A percentile compares a stretch with the other conserved stretches of the same genome.
Conservation (phyloP, 2,888 invertebrate species). For the Acleris emargana region DNA sequence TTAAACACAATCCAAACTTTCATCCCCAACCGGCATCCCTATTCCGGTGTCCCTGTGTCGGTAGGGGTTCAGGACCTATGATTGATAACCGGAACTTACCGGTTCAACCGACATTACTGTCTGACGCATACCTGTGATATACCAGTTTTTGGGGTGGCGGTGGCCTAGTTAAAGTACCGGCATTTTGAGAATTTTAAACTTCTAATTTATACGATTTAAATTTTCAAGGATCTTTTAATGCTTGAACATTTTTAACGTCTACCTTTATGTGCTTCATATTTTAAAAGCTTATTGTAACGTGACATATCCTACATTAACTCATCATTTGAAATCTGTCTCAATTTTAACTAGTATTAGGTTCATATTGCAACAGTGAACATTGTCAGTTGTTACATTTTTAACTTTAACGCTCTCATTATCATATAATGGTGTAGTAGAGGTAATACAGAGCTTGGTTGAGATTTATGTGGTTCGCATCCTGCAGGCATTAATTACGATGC, state of each 20-base stretch:
- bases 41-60: not conserved
- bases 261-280: no score
- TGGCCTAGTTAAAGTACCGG: not conserved
- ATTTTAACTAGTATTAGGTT: no score
- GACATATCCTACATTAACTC: no score
- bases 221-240: no score
- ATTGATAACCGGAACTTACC: slow-evolving; percentile 34
- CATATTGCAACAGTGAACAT: not conserved
- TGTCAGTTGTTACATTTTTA: not conserved
- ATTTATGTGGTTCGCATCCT: slow-evolving; percentile 60
- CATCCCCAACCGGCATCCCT: not conserved
- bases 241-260: no score
- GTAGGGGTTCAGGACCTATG: slow-evolving; percentile 14
- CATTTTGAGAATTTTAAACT: no score
- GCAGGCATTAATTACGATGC: slow-evolving; percentile 61
- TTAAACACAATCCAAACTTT: slow-evolving; percentile 4
- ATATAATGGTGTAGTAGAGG: slow-evolving; percentile 13
- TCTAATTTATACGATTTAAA: no score
- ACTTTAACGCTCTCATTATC: not conserved
- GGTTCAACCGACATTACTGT: slow-evolving; percentile 25
- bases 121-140: slow-evolving; percentile 30
- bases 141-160: slow-evolving; percentile 19
- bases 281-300: no score
- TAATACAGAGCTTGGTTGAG: slow-evolving; percentile 44
- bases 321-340: no score